Evolutionary conservation across 2,888 invertebrate genomes (phyloP), one percentile per base, ranked within the genome.

Genomic region (Adineta ricciae): DNA sequence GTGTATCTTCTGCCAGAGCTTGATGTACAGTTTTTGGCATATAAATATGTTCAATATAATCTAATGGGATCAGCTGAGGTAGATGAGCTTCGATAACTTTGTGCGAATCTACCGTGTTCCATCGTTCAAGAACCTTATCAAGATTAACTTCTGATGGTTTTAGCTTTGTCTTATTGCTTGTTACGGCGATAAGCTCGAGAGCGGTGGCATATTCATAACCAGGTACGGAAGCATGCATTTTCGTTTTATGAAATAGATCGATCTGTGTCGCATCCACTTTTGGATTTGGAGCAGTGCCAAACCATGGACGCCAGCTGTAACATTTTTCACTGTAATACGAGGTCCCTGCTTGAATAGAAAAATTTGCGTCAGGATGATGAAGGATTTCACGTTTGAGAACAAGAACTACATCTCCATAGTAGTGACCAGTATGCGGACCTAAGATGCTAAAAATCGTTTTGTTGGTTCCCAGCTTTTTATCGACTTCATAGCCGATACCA

Each of bases 141-240:
- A 64, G 32, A n/a, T n/a, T 19, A 5, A 64, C 27, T 32, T 64
- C 64, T 32, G 9, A 8, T 32, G 64, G 64, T 52, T 14, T 52
- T 52, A 21, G 27, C 2, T 52, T 50, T 2, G 2, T 50, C 50
- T 50, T 50, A 21, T 19, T 14, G 27, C 32, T 64, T 64, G 64
- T 64, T 64, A 64, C 14, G 9, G 64, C 64, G 32, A 64, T 64
- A 8, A 64, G 32, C 27, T 64, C 64, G 32, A 64, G 64, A 64
- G 64, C 64, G n/a, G 64, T 64, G 11, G 64, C 64, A 64, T 64
- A 64, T 64, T 64, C 64, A 64, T 64, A 64, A 24, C 64, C 64
- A 27, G 7, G 9, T 64, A 64, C 32, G 11, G 64, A n/a, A 64
- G 32, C 9, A 64, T 64, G 64, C 32, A 64, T 27, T 64, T 64